Evolutionary conservation across 2,113 vertebrate species (phyloP).

Genomic region (Salvelinus alpinus): DNA sequence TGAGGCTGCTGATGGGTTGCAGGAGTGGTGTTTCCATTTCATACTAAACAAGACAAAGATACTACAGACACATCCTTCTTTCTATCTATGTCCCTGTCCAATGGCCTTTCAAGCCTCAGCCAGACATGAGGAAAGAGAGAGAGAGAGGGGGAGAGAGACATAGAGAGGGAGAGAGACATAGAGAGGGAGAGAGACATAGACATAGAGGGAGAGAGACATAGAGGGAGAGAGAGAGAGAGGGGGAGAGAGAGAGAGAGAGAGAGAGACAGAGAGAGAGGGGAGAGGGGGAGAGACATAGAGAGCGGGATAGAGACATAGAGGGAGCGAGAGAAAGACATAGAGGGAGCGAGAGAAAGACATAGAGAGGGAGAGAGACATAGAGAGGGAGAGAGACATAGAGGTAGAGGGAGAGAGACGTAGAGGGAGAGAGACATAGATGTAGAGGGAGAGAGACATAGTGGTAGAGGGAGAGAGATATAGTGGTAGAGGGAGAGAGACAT

Average conservation of each 20-base stretch:
- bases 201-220: not conserved
- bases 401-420: not conserved
- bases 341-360: too few relatives aligned
- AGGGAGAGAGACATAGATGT: slow-evolving; percentile 25
- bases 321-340: slow-evolving; percentile 19
- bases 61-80: not conserved
- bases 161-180: too few relatives aligned
- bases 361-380: too few relatives aligned
- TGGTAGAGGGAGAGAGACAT: too few relatives aligned
- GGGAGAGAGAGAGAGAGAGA: not conserved
- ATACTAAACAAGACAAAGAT: not conserved
- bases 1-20: not conserved
- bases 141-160: too few relatives aligned
- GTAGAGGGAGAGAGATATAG: too few relatives aligned
- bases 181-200: too few relatives aligned
- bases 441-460: fast-evolving
- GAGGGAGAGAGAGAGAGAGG: slow-evolving; percentile 22
- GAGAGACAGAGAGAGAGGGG: too few relatives aligned
- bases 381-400: too few relatives aligned
- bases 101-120: not conserved
- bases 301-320: not conserved
- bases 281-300: too few relatives aligned
- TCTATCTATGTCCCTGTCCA: not conserved
- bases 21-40: not conserved
- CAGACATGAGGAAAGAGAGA: not conserved